Evolutionary conservation across 2,888 invertebrate genomes (phyloP).

Genomic region (Tetragnatha montana): DNA sequence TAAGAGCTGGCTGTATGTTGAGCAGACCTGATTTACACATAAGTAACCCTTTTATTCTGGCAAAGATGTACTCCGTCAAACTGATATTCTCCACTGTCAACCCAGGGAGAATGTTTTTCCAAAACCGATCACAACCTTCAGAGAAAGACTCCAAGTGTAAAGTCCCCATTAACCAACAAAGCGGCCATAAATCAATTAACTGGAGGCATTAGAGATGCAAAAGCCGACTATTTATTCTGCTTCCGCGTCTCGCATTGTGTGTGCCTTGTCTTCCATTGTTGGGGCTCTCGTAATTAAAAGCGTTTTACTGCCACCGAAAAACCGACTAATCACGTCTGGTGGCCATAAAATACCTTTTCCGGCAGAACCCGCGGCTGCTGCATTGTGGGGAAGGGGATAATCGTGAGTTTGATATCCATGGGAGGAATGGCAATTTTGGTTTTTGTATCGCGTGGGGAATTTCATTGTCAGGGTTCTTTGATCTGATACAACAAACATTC

Average conservation of each 20-base stretch:
- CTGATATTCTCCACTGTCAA: too few relatives aligned
- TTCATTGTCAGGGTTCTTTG: not conserved
- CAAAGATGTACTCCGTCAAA: too few relatives aligned
- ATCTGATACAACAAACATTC: not conserved
- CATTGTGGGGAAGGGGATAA: not conserved
- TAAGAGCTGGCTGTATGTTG: too few relatives aligned
- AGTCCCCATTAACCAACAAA: too few relatives aligned
- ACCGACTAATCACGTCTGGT: constrained; percentile 16
- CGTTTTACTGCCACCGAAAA: constrained; percentile 20
- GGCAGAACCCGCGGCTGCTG: not conserved
- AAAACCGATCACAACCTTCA: too few relatives aligned
- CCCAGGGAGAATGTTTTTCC: too few relatives aligned
- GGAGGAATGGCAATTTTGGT: not conserved
- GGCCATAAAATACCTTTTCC: constrained; percentile 8
- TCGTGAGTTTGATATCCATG: not conserved
- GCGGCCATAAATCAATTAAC: too few relatives aligned
- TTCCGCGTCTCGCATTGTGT: not conserved
- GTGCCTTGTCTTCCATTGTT: constrained; percentile 19
- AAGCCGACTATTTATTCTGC: too few relatives aligned
- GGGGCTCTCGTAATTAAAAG: constrained; percentile 6
- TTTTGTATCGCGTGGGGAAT: not conserved
- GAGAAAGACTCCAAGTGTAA: too few relatives aligned
- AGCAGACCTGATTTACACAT: too few relatives aligned
- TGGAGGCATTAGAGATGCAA: too few relatives aligned
- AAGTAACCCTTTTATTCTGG: too few relatives aligned